phyloP scores from a whole-genome alignment of 2,113 vertebrate species.

The Helogale parvula region DNA sequence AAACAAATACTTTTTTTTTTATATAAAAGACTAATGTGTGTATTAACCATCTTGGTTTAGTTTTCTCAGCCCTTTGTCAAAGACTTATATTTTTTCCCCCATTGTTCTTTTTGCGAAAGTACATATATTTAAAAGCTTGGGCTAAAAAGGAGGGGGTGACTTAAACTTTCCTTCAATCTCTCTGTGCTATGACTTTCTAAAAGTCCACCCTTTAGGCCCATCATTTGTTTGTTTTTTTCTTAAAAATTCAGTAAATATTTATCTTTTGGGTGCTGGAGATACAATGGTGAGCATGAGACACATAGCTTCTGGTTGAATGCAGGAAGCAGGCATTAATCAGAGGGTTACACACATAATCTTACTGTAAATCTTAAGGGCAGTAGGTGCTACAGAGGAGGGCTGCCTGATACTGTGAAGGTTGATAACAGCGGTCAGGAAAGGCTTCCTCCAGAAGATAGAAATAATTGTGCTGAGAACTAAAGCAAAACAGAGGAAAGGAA shows the following conservation, averaged over 20 bases:
- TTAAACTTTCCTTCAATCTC: background rate
- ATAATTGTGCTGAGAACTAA: background rate
- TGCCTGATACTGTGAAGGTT: background rate
- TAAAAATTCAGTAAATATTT: background rate
- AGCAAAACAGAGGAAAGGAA: background rate
- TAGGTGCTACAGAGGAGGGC: background rate
- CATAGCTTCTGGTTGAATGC: background rate
- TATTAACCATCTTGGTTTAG: background rate
- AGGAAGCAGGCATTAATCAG: background rate
- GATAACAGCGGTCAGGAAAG: background rate
- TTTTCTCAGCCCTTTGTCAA: constrained; percentile 39
- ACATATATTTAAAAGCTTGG: background rate
- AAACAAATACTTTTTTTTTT: background rate
- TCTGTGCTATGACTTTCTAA: background rate
- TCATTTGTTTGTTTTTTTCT: constrained; percentile 5
- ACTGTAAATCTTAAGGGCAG: background rate
- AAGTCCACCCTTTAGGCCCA: background rate
- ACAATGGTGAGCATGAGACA: background rate
- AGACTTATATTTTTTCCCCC: background rate
- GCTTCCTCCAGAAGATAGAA: background rate
- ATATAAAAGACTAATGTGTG: background rate
- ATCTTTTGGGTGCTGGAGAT: background rate
- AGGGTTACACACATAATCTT: background rate
- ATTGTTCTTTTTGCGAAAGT: background rate
- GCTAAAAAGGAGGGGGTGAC: background rate